A percentile compares a stretch with the other conserved stretches of the same genome.
Conservation (phyloP, 2,888 invertebrate genomes). For the Cecidostiba fungosa region DNA sequence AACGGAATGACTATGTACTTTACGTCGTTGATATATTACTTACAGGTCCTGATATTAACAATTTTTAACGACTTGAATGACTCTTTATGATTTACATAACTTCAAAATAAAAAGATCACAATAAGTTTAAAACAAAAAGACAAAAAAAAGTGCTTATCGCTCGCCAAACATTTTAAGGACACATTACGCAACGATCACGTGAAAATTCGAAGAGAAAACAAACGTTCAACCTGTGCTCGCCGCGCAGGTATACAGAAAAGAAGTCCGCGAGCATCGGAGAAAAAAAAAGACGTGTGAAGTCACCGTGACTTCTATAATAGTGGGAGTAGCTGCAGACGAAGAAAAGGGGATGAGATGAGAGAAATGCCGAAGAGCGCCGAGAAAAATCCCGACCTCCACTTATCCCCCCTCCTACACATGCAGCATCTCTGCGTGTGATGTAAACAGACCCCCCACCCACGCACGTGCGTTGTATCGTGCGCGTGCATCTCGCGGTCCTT, state of each 20-base stretch:
- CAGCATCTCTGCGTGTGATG: conserved; percentile 4
- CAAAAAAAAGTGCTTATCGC: neutral
- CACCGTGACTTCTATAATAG: conserved; percentile 25
- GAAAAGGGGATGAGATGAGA: neutral
- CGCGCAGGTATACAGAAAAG: neutral
- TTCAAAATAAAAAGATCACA: neutral
- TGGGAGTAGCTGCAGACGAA: neutral
- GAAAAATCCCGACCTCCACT: conserved; percentile 26
- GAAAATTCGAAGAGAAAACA: conserved; percentile 24
- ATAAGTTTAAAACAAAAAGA: no score
- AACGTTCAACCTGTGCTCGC: conserved; percentile 18
- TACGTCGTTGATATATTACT: no score
- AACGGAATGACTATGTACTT: neutral
- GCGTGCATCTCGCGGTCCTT: conserved; percentile 19
- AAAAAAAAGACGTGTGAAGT: conserved; percentile 45
- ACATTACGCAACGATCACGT: neutral
- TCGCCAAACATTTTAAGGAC: neutral
- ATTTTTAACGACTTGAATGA: no score
- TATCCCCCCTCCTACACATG: neutral
- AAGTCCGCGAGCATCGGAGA: no score
- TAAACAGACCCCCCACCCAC: conserved; percentile 47
- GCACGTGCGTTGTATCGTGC: conserved; percentile 23
- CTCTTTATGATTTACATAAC: no score
- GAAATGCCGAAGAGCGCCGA: neutral
- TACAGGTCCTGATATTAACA: no score